These are phyloP conservation scores for Polyodon spathula DNA, from an alignment of 2,113 vertebrate species.

Conservation along the genomic window DNA sequence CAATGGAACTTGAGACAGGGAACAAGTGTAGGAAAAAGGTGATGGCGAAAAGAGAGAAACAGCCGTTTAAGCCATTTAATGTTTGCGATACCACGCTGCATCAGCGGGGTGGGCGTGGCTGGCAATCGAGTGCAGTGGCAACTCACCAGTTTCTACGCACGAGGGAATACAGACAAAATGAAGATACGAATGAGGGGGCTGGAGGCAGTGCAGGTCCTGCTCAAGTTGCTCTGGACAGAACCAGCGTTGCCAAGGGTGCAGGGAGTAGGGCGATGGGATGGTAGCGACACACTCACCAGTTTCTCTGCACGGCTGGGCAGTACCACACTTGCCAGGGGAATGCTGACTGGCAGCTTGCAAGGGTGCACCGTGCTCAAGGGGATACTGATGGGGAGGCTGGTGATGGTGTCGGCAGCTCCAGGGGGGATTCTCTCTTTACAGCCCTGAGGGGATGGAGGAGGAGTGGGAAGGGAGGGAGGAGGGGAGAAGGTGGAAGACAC, in stretches of 20 bases:
- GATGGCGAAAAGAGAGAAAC: neutral
- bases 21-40: constrained; percentile 11
- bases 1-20: too few relatives aligned
- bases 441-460: constrained; percentile 44
- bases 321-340: constrained; percentile 95
- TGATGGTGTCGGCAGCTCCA: constrained; percentile 82
- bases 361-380: constrained; percentile 97
- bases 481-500: too few relatives aligned
- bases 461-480: neutral
- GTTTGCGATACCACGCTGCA: too few relatives aligned
- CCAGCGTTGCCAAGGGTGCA: too few relatives aligned
- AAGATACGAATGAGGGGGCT: too few relatives aligned
- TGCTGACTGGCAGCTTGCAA: constrained; percentile 95
- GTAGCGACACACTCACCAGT: constrained; percentile 59
- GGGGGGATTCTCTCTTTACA: constrained; percentile 74
- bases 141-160: too few relatives aligned
- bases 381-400: constrained; percentile 96
- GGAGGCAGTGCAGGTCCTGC: too few relatives aligned
- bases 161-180: too few relatives aligned
- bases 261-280: neutral
- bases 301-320: constrained; percentile 90
- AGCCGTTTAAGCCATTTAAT: too few relatives aligned
- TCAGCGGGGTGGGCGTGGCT: too few relatives aligned
- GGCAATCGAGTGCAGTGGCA: too few relatives aligned
- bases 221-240: too few relatives aligned